Percentiles rank a stretch among this genome's conserved stretches.
Conservation (phyloP, 2,888 invertebrate genomes). For the Seira sanloemensis region DNA sequence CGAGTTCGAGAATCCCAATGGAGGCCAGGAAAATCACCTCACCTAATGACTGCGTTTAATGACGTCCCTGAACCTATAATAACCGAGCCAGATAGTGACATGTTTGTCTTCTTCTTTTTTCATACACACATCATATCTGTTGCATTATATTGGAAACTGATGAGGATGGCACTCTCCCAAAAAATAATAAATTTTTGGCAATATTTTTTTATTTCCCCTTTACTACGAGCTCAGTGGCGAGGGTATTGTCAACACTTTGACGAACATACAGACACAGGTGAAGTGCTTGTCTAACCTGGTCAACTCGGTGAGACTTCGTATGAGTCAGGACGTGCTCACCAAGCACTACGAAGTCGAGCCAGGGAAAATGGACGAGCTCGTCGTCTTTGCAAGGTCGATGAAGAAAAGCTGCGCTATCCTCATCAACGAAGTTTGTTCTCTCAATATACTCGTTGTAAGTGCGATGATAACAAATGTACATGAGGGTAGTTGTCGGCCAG, state of each 20-base stretch:
- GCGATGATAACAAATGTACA: neutral
- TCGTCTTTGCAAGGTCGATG: slow-evolving; percentile 58
- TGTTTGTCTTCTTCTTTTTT: slow-evolving; percentile 26
- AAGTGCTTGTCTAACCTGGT: slow-evolving; percentile 54
- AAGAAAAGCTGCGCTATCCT: slow-evolving; percentile 54
- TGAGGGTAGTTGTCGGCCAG: neutral
- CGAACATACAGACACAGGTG: slow-evolving; percentile 58
- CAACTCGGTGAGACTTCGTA: slow-evolving; percentile 58
- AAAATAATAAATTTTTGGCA: slow-evolving; percentile 31
- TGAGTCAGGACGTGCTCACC: slow-evolving; percentile 49
- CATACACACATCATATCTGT: neutral
- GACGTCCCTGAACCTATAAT: slow-evolving; percentile 54
- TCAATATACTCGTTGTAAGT: slow-evolving; percentile 54
- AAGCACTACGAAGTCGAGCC: slow-evolving; percentile 56
- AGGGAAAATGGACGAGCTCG: slow-evolving; percentile 54
- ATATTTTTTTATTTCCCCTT: too few relatives aligned
- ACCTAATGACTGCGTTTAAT: slow-evolving; percentile 55
- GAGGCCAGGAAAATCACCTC: slow-evolving; percentile 43
- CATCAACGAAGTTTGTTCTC: slow-evolving; percentile 52
- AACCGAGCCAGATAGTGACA: slow-evolving; percentile 54
- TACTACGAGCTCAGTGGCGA: too few relatives aligned
- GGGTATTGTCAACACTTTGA: slow-evolving; percentile 58
- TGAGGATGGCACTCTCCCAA: slow-evolving; percentile 40
- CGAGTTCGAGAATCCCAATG: slow-evolving; percentile 61
- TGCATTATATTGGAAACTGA: neutral